Conservation (phyloP, 2,113 vertebrate species). For the Hucho hucho region DNA sequence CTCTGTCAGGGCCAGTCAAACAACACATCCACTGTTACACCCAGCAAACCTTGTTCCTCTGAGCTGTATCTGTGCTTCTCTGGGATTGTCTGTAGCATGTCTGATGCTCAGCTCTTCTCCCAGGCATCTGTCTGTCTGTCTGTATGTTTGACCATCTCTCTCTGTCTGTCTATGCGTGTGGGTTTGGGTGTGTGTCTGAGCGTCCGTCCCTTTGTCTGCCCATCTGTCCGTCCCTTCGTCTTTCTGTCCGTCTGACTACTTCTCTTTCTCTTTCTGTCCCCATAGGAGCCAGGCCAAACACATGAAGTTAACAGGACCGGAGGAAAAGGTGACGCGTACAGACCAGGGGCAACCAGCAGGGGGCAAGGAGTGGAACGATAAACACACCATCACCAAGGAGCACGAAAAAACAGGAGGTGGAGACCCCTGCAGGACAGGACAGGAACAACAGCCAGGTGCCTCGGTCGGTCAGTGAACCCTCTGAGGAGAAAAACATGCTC, state of each 20-base stretch:
- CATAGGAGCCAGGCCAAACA: slow-evolving; percentile 47
- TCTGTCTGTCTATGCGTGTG: too few relatives aligned
- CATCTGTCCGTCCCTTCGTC: background rate
- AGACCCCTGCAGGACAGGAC: background rate
- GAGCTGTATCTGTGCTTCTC: slow-evolving; percentile 14
- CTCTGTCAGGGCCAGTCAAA: slow-evolving; percentile 44
- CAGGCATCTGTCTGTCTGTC: background rate
- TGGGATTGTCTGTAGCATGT: slow-evolving; percentile 7
- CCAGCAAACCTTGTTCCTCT: background rate
- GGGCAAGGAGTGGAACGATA: too few relatives aligned
- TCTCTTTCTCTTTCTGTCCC: slow-evolving; percentile 34
- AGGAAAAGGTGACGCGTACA: background rate
- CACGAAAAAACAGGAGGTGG: background rate
- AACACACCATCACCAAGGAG: background rate
- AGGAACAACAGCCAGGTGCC: background rate
- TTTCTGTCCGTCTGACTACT: background rate
- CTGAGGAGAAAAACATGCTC: slow-evolving; percentile 46
- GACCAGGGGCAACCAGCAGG: slow-evolving; percentile 33
- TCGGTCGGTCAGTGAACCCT: background rate
- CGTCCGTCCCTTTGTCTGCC: background rate
- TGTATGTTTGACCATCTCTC: background rate
- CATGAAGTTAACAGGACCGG: slow-evolving; percentile 18
- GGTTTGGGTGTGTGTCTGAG: background rate
- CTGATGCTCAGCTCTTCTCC: slow-evolving; percentile 4
- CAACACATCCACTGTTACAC: slow-evolving; percentile 12